Conservation (phyloP, 2,888 invertebrate species). For the Eristalinus sepulchralis region DNA sequence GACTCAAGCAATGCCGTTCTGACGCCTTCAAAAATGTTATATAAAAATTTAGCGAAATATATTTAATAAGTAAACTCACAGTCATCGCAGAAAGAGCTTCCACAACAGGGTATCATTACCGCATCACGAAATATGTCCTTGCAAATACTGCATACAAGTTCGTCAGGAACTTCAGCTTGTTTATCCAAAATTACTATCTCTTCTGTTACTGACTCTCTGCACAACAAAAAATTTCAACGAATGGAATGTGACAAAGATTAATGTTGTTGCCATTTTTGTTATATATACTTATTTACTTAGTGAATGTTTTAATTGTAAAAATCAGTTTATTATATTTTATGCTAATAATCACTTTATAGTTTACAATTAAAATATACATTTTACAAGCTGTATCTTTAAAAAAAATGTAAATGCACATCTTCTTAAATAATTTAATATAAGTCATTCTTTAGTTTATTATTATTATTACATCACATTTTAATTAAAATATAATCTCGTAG, state of each 20-base stretch:
- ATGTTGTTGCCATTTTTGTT: neutral
- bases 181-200: conserved; percentile 76
- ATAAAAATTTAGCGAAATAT: neutral
- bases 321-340: neutral
- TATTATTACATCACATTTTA: neutral
- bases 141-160: conserved; percentile 95
- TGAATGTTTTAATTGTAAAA: neutral
- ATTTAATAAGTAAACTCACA: conserved; percentile 84
- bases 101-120: conserved; percentile 99
- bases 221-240: conserved; percentile 8
- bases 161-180: conserved; percentile 92
- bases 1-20: conserved; percentile 93
- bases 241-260: conserved; percentile 11
- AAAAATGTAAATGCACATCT: neutral
- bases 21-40: conserved; percentile 84
- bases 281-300: neutral
- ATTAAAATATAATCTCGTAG: no score
- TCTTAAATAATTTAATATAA: neutral
- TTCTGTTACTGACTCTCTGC: conserved; percentile 39
- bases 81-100: conserved; percentile 98
- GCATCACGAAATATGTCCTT: conserved; percentile 96
- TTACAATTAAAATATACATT: neutral
- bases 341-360: neutral
- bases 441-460: neutral
- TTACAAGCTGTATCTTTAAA: neutral